Conservation (phyloP, 2,113 vertebrate genomes). For the Pollachius pollachius region DNA sequence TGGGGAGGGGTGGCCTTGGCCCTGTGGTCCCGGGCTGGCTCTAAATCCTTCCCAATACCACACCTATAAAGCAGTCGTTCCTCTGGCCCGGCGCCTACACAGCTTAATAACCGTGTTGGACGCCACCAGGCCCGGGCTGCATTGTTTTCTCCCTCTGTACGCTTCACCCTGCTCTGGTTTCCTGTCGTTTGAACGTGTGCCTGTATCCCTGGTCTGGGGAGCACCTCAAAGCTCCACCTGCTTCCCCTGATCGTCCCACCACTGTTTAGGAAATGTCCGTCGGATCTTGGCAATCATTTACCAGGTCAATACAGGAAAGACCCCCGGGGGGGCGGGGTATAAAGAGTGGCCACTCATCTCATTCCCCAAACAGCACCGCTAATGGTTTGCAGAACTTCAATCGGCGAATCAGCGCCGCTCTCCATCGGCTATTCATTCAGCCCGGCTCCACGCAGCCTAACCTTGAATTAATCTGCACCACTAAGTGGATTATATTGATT, state of each 20-base stretch:
- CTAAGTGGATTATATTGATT: conserved; percentile 63
- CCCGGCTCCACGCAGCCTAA: conserved; percentile 39
- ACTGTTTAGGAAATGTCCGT: conserved; percentile 33
- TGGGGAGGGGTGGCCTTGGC: conserved; percentile 42
- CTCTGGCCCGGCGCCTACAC: not conserved
- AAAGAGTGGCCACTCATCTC: conserved; percentile 6
- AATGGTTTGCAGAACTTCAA: conserved; percentile 33
- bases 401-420: not conserved
- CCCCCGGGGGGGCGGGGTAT: not conserved
- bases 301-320: conserved; percentile 1
- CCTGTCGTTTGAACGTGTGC: not conserved
- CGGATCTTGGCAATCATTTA: conserved; percentile 18
- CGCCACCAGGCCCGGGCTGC: conserved; percentile 8
- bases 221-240: conserved; percentile 43
- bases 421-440: conserved; percentile 38
- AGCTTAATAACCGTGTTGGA: conserved; percentile 15
- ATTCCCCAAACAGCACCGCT: not conserved
- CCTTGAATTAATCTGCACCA: conserved; percentile 55
- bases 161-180: not conserved
- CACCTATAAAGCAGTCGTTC: not conserved
- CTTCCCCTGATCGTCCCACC: conserved; percentile 29
- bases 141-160: conserved; percentile 45
- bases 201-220: conserved; percentile 37
- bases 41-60: conserved; percentile 10
- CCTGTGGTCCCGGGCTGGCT: conserved; percentile 31